phyloP scores from a whole-genome alignment of 92 coral and sea anemone genomes.

The Micromussa lordhowensis region DNA sequence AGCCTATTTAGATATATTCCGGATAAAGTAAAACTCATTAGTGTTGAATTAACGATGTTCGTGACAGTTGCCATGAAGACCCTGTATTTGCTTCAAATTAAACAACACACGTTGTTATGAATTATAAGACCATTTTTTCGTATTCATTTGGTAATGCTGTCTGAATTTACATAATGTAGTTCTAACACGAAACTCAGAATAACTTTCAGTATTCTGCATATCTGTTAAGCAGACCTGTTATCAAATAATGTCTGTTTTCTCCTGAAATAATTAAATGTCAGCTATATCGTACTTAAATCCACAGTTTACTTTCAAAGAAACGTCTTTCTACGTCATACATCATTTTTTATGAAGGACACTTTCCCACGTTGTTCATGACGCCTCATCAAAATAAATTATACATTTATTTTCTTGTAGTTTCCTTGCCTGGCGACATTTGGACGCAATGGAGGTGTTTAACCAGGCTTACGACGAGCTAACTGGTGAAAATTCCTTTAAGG shows the following conservation, averaged over 20 bases:
- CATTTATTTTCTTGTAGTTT: constrained; percentile 9
- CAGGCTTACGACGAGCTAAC: constrained; percentile 47
- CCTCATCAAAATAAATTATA: not conserved
- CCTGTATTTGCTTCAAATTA: not conserved
- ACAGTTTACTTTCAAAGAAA: not conserved
- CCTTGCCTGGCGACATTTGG: not conserved
- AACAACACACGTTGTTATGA: not conserved
- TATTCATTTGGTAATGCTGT: not conserved
- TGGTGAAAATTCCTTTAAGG: constrained; percentile 22
- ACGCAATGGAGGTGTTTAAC: constrained; percentile 47
- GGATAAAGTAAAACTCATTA: not conserved
- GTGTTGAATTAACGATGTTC: not conserved
- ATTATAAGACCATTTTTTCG: not conserved
- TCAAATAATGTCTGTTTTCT: not conserved
- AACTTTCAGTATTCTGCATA: not conserved
- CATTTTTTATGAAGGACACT: not conserved
- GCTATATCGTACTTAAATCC: not conserved
- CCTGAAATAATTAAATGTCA: not conserved
- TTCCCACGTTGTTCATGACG: not conserved
- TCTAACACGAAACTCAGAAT: not conserved
- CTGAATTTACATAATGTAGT: not conserved
- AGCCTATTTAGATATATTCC: not conserved
- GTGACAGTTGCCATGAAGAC: not conserved
- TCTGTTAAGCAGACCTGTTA: not conserved
- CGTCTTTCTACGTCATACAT: not conserved